Evolutionary conservation across 2,113 vertebrate species (phyloP).

Genomic region (Dermatemys mawii): DNA sequence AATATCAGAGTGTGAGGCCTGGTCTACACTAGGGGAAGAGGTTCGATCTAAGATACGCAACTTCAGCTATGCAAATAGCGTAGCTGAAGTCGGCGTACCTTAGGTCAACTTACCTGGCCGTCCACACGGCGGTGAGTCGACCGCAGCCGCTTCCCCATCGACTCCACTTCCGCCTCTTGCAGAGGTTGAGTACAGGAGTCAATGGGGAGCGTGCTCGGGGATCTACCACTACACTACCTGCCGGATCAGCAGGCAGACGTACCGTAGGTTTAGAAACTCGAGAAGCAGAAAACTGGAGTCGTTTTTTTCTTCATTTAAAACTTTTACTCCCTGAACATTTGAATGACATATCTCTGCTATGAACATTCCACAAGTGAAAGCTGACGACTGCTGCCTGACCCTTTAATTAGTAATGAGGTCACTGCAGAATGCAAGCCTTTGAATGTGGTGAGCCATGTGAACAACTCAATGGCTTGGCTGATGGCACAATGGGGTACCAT

Average conservation of each 20-base stretch:
- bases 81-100: too few relatives aligned
- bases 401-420: neutral
- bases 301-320: conserved; percentile 25
- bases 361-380: neutral
- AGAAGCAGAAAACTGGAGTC: neutral
- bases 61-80: too few relatives aligned
- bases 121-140: too few relatives aligned
- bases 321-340: neutral
- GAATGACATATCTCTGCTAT: neutral
- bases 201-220: too few relatives aligned
- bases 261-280: conserved; percentile 14
- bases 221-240: too few relatives aligned
- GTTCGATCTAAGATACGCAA: too few relatives aligned
- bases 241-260: too few relatives aligned
- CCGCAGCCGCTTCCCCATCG: too few relatives aligned
- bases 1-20: neutral
- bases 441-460: neutral
- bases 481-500: fast-evolving
- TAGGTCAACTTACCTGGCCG: too few relatives aligned
- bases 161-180: too few relatives aligned
- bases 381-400: neutral
- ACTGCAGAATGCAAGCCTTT: neutral
- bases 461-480: neutral
- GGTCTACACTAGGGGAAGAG: too few relatives aligned
- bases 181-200: too few relatives aligned